phyloP scores from a whole-genome alignment of 2,797 vertebrate genomes.

The Enoplosus armatus region DNA sequence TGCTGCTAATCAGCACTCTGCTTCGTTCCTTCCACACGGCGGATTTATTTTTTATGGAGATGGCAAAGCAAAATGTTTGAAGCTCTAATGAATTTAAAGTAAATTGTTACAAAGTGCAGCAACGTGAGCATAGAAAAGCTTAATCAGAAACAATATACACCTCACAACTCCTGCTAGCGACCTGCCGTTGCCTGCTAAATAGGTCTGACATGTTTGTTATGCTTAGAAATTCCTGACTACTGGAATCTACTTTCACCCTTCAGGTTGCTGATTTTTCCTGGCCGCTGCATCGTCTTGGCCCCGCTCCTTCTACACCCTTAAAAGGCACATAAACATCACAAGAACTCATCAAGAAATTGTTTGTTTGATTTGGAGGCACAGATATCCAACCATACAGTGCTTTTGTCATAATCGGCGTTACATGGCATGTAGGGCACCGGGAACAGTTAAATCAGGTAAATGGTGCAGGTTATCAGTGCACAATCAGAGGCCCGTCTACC shows the following conservation, averaged over 20 bases:
- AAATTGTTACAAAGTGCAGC: constrained; percentile 79
- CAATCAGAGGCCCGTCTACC: constrained; percentile 55
- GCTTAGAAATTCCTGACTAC: constrained; percentile 84
- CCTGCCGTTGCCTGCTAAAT: constrained; percentile 74
- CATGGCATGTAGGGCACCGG: constrained; percentile 18
- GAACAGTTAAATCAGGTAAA: constrained; percentile 69
- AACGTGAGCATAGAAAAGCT: constrained; percentile 65
- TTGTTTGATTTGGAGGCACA: constrained; percentile 32
- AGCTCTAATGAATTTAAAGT: constrained; percentile 77
- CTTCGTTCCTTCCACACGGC: constrained; percentile 46
- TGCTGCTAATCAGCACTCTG: constrained; percentile 40
- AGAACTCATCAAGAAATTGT: constrained; percentile 29
- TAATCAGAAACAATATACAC: constrained; percentile 85
- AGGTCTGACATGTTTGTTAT: constrained; percentile 86
- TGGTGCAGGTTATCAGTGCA: constrained; percentile 66
- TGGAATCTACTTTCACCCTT: constrained; percentile 83
- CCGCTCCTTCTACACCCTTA: constrained; percentile 43
- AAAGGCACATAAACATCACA: constrained; percentile 55
- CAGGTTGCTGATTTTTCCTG: constrained; percentile 74
- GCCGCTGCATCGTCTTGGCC: constrained; percentile 54
- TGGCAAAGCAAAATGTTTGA: constrained; percentile 82
- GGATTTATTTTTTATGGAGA: constrained; percentile 76
- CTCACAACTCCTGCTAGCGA: constrained; percentile 59
- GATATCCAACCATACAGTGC: background rate
- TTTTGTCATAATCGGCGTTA: constrained; percentile 19